Evolutionary conservation across 2,888 invertebrate species (phyloP).

Genomic region (Serripes groenlandicus): DNA sequence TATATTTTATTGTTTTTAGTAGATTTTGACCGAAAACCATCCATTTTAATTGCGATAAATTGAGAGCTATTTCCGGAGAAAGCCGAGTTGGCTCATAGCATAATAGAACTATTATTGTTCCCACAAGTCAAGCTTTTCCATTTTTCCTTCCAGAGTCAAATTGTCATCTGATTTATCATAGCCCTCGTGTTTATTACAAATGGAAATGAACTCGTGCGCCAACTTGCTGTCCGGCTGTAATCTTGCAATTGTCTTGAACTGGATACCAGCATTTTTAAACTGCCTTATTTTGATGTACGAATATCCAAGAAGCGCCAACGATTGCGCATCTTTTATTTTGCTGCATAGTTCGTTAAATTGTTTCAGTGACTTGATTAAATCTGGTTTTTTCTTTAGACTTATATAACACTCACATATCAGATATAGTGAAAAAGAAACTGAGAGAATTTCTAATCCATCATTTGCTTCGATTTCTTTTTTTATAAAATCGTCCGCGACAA

Average conservation of each 20-base stretch:
- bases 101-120: conserved; percentile 14
- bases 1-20: no score
- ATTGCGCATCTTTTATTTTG: conserved; percentile 55
- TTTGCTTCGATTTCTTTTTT: conserved; percentile 66
- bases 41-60: no score
- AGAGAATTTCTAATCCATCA: conserved; percentile 67
- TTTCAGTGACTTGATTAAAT: conserved; percentile 55
- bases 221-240: conserved; percentile 58
- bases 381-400: conserved; percentile 60
- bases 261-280: conserved; percentile 61
- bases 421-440: conserved; percentile 65
- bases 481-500: conserved; percentile 67
- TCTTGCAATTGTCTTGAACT: conserved; percentile 59
- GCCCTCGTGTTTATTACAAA: conserved; percentile 42
- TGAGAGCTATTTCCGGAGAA: not conserved
- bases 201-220: conserved; percentile 53
- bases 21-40: no score
- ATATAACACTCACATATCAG: conserved; percentile 67
- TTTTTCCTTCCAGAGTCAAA: conserved; percentile 44
- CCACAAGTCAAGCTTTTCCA: conserved; percentile 50
- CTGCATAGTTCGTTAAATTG: conserved; percentile 64
- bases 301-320: conserved; percentile 68
- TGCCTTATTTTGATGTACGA: conserved; percentile 64
- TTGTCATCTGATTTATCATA: conserved; percentile 49
- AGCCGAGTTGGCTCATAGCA: no score